Evolutionary conservation across 2,888 invertebrate species (phyloP).

Genomic region (Choreutis nemorana): DNA sequence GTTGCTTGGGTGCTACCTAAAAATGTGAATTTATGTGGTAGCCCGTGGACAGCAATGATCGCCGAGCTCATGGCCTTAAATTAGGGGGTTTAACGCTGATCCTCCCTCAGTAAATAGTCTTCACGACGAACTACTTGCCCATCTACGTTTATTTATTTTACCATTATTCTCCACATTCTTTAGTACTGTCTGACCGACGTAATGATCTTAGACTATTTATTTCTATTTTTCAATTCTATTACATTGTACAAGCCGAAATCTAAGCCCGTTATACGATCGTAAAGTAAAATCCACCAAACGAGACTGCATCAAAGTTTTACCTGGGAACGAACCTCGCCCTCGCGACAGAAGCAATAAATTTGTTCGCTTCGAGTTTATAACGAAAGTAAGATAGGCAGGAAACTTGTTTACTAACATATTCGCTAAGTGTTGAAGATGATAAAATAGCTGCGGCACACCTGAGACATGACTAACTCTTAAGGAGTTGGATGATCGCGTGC

Average conservation of each 20-base stretch:
- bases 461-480: slow-evolving; percentile 33
- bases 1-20: slow-evolving; percentile 42
- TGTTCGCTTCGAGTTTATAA: slow-evolving; percentile 27
- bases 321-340: slow-evolving; percentile 17
- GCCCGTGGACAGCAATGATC: slow-evolving; percentile 55
- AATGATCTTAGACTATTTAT: slow-evolving; percentile 24
- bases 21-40: slow-evolving; percentile 59
- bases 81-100: slow-evolving; percentile 59
- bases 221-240: slow-evolving; percentile 8
- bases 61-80: slow-evolving; percentile 56
- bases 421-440: slow-evolving; percentile 41
- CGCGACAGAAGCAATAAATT: slow-evolving; percentile 29
- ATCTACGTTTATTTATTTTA: slow-evolving; percentile 12
- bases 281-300: slow-evolving; percentile 10
- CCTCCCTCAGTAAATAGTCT: slow-evolving; percentile 54
- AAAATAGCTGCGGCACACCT: slow-evolving; percentile 49
- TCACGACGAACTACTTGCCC: slow-evolving; percentile 29
- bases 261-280: slow-evolving; percentile 5
- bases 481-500: slow-evolving; percentile 26
- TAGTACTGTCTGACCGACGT: slow-evolving; percentile 30
- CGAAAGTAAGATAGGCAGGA: slow-evolving; percentile 37
- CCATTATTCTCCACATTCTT: slow-evolving; percentile 28
- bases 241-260: slow-evolving; percentile 6
- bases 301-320: slow-evolving; percentile 22
- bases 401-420: slow-evolving; percentile 42